phyloP scores from a whole-genome alignment of 1,140 invertebrate species.

The Rhopalosiphum maidis region DNA sequence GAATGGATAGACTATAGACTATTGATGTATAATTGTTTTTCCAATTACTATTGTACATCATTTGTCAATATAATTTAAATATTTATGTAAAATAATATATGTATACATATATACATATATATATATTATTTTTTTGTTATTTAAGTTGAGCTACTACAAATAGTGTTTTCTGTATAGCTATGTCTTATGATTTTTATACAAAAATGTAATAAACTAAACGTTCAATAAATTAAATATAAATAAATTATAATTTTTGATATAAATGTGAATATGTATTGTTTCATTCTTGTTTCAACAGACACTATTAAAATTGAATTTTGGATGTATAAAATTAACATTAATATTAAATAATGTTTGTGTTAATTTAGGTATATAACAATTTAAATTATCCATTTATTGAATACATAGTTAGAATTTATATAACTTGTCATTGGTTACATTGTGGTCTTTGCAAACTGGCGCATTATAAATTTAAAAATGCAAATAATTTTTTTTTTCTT shows the following conservation, averaged over 20 bases:
- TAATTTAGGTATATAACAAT: too few species aligned
- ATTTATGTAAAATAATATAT: background rate
- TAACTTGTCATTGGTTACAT: too few species aligned
- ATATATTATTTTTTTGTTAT: conserved; percentile 13
- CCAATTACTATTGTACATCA: background rate
- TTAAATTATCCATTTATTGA: too few species aligned
- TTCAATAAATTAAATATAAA: background rate
- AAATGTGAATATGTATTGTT: background rate
- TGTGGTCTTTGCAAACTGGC: too few species aligned
- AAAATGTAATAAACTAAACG: background rate
- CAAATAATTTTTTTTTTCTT: too few species aligned
- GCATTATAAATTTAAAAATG: too few species aligned
- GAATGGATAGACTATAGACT: background rate
- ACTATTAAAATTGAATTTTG: background rate
- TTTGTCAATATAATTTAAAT: background rate
- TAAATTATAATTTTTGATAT: background rate
- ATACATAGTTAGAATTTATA: too few species aligned
- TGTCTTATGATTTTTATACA: conserved; percentile 22
- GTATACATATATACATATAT: too few species aligned
- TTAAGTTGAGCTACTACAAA: background rate
- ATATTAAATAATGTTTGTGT: background rate
- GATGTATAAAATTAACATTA: background rate
- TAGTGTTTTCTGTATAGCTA: background rate
- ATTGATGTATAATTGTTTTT: background rate
- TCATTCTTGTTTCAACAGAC: background rate